phyloP scores from a whole-genome alignment of 1,140 invertebrate genomes.

The Rhopalosiphum padi region DNA sequence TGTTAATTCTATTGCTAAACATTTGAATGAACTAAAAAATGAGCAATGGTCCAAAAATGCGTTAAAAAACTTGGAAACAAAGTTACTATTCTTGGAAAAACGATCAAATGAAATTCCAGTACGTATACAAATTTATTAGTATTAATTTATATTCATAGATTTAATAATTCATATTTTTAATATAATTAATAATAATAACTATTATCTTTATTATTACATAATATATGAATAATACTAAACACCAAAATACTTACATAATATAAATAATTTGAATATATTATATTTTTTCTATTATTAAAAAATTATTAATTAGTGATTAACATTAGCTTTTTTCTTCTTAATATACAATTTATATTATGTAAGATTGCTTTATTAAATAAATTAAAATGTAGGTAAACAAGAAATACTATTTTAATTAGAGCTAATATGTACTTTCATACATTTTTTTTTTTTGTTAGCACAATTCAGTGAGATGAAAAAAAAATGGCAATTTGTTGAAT shows the following conservation, averaged over 20 bases:
- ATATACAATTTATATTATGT: background rate
- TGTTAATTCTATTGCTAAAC: conserved; percentile 47
- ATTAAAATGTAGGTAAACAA: background rate
- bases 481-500: too few species aligned
- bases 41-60: conserved; percentile 52
- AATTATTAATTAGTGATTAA: too few species aligned
- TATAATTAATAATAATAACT: too few species aligned
- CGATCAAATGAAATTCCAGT: conserved; percentile 51
- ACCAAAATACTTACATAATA: too few species aligned
- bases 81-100: conserved; percentile 55
- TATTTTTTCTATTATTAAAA: too few species aligned
- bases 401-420: background rate
- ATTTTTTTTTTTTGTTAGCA: too few species aligned
- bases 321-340: too few species aligned
- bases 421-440: background rate
- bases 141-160: background rate
- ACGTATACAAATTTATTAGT: background rate
- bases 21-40: conserved; percentile 44
- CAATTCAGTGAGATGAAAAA: too few species aligned
- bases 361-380: background rate
- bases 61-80: conserved; percentile 48
- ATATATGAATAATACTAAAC: too few species aligned
- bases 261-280: too few species aligned
- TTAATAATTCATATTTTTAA: background rate
- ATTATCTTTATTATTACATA: too few species aligned